phyloP scores from a whole-genome alignment of 2,113 vertebrate species.

The human (Homo sapiens) region DNA sequence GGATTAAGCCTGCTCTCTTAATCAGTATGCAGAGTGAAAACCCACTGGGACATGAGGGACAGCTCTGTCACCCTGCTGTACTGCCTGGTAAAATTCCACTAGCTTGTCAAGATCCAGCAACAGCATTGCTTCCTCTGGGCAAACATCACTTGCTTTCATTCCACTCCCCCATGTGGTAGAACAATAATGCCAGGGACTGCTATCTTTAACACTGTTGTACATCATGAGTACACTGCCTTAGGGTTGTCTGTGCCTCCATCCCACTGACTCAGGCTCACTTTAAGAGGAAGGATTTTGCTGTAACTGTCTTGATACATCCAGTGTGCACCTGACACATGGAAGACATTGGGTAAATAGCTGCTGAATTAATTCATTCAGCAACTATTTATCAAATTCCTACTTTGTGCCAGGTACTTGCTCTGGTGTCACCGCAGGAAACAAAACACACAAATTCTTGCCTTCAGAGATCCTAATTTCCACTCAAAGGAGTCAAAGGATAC shows the following conservation, averaged over 20 bases:
- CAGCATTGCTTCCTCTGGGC: background rate
- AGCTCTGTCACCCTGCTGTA: background rate
- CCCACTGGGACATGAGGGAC: background rate
- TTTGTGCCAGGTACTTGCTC: background rate
- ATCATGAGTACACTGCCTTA: rapidly evolving
- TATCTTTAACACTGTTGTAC: background rate
- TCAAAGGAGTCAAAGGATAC: background rate
- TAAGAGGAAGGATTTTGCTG: background rate
- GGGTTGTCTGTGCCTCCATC: background rate
- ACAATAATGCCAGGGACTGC: background rate
- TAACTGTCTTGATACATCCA: background rate
- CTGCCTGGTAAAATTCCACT: background rate
- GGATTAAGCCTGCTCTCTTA: background rate
- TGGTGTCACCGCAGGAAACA: background rate
- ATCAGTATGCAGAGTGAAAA: background rate
- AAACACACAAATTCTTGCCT: background rate
- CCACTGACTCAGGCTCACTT: background rate
- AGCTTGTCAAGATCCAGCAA: background rate
- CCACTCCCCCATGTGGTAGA: background rate
- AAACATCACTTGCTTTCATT: background rate
- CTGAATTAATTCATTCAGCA: background rate
- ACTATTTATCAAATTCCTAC: background rate
- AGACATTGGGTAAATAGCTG: background rate
- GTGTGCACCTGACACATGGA: rapidly evolving
- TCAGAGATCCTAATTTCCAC: constrained; percentile 10